Conservation (phyloP, 2,113 vertebrate genomes). For the Pyxicephalus adspersus region DNA sequence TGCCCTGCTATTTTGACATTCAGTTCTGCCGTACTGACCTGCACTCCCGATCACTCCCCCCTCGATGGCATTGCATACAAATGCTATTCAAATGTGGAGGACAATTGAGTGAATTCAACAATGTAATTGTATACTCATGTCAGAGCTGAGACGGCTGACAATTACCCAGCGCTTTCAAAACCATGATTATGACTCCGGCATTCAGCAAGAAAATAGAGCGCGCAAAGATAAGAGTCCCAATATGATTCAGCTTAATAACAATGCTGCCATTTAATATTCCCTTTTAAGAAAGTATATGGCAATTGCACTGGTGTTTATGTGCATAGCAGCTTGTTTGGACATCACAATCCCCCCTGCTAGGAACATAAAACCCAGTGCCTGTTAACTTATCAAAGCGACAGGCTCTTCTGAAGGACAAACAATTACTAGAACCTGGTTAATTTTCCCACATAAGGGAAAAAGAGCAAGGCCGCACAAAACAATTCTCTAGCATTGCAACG, state of each 20-base stretch:
- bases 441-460: constrained; percentile 63
- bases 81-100: constrained; percentile 73
- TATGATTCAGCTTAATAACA: constrained; percentile 77
- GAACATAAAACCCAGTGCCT: constrained; percentile 69
- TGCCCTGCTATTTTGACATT: constrained; percentile 64
- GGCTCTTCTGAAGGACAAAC: constrained; percentile 66
- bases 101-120: constrained; percentile 75
- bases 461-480: too few species aligned
- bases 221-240: constrained; percentile 79
- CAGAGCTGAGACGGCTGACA: constrained; percentile 76
- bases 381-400: constrained; percentile 76
- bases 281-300: constrained; percentile 70
- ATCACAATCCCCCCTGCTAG: constrained; percentile 74
- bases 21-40: constrained; percentile 62
- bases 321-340: constrained; percentile 72
- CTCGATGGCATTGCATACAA: constrained; percentile 74
- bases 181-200: constrained; percentile 70
- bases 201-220: constrained; percentile 77
- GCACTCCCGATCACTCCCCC: constrained; percentile 60
- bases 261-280: constrained; percentile 73
- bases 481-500: too few species aligned
- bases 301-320: constrained; percentile 70
- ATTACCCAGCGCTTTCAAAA: constrained; percentile 77
- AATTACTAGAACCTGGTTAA: constrained; percentile 77
- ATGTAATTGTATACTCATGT: constrained; percentile 77